Evolutionary conservation across 2,888 invertebrate genomes (phyloP).

Genomic region (Polydesmus complanatus): DNA sequence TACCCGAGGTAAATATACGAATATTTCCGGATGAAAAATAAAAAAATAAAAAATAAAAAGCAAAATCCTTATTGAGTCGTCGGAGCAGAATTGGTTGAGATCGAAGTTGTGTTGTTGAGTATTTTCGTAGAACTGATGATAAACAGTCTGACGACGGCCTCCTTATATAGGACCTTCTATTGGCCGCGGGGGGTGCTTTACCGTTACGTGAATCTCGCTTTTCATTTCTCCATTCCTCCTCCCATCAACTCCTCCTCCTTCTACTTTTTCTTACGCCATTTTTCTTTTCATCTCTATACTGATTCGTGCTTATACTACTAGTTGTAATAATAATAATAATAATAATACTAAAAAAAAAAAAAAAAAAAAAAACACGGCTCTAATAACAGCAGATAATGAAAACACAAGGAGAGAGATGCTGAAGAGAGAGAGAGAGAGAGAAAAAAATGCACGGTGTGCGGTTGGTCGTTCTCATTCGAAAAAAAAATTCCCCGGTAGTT

Average conservation of each 20-base stretch:
- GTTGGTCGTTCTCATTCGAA: neutral
- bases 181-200: neutral
- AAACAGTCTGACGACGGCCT: neutral
- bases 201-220: neutral
- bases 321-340: neutral
- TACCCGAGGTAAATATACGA: neutral
- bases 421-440: neutral
- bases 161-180: neutral
- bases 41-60: neutral
- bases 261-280: neutral
- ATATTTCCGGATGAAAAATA: no score
- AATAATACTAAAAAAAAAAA: no score
- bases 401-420: neutral
- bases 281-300: neutral
- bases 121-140: neutral
- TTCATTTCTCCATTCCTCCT: neutral
- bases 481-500: neutral
- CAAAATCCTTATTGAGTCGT: neutral
- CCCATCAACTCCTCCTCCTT: neutral
- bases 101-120: neutral
- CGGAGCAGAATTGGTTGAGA: neutral
- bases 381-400: neutral
- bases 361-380: neutral
- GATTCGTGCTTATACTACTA: neutral
- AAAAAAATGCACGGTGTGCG: neutral